Base-by-base conservation (phyloP, 2,797 vertebrate species). In the Rousettus madagascariensis region DNA sequence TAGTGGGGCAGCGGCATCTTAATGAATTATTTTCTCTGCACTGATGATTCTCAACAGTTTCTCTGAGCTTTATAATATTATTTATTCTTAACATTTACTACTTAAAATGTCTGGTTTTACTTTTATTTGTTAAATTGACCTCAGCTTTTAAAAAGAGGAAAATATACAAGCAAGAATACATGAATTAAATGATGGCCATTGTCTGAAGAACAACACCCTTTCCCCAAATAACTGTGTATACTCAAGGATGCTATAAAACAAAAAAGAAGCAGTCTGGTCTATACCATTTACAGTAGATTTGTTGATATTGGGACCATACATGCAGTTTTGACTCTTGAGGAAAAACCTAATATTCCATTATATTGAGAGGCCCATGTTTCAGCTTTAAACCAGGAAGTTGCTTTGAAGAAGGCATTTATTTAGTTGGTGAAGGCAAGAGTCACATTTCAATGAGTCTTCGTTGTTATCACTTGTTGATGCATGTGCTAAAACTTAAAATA, bases 281-380 rank as follows among this genome's bases (percentile, higher is more conserved):
- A 28, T 1, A 38, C 43, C 19, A 30, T 75, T 92, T 65, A 43
- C 3, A 72, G 55, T 51, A 87, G 26, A 84, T 85, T 49, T 49
- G 65, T 46, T 72, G 20, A 10, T 69, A 38, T 46, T 66, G 43
- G 12, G 28, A 24, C 71, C 74, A 69, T 86, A 63, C 24, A 33
- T 90, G n/a, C 6, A 90, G 41, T 92, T 80, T 85, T 92, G 46
- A 80, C 71, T 80, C n/a, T 95, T 79, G 2, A 30, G 55, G 57
- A 24, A 79, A 90, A 55, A 3, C 8, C 33, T 77, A 36, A 30
- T 95, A 75, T 30, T 55, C 41, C n/a, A 24, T 92, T 30, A 61
- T 65, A 63, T 0, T 41, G 86, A 95, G 86, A 95, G n/a, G 7
- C 30, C 63, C 16, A 8, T 38, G 74, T 75, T 96, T 89, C 91